Evolutionary conservation across 2,888 invertebrate genomes (phyloP).

Genomic region (Pterobdella sp.): DNA sequence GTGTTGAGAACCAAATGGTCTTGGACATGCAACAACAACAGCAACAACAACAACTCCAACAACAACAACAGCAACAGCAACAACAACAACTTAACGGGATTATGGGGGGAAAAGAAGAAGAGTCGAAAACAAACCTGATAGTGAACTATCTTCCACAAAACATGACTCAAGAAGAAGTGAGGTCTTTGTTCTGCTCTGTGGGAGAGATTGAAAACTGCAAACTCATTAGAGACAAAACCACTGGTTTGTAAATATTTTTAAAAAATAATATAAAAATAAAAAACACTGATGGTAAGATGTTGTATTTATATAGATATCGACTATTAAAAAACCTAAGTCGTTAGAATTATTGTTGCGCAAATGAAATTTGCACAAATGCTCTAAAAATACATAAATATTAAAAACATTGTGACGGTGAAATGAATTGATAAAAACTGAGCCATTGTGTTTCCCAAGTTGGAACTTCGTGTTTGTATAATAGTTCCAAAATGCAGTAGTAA

Average conservation of each 20-base stretch:
- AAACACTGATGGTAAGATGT: no score
- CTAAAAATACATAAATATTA: no score
- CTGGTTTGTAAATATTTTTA: slow-evolving; percentile 59
- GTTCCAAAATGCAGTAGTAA: no score
- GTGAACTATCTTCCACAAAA: slow-evolving; percentile 57
- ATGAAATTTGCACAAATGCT: no score
- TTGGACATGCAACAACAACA: slow-evolving; percentile 31
- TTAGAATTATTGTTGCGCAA: no score
- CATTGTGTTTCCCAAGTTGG: no score
- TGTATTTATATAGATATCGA: no score
- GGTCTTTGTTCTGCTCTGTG: slow-evolving; percentile 91
- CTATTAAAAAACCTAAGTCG: no score
- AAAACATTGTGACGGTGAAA: no score
- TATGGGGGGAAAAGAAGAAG: slow-evolving; percentile 25
- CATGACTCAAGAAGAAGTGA: slow-evolving; percentile 98
- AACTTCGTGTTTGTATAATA: no score
- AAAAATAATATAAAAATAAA: no score
- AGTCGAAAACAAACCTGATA: slow-evolving; percentile 48
- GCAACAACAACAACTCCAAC: slow-evolving; percentile 25
- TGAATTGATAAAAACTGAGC: no score
- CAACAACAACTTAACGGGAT: slow-evolving; percentile 28
- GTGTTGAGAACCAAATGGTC: slow-evolving; percentile 27
- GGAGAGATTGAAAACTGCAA: slow-evolving; percentile 99
- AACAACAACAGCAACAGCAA: slow-evolving; percentile 25
- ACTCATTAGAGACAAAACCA: slow-evolving; percentile 92